Evolutionary conservation across 2,797 vertebrate genomes (phyloP), one percentile per base, ranked within the genome.

Genomic region (Pangasius larnaudii): DNA sequence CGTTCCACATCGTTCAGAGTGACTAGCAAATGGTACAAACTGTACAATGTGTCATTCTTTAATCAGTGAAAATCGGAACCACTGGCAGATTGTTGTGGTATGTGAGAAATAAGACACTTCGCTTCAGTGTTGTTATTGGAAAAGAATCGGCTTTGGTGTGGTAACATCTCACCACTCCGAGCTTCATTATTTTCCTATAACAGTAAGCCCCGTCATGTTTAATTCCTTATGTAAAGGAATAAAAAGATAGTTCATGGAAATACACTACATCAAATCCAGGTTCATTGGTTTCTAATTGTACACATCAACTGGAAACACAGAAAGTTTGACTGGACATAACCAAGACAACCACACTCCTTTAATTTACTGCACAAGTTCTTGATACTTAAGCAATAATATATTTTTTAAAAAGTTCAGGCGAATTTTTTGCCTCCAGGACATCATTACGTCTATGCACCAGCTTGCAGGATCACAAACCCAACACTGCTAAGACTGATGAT

Each of bases 401-500:
- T 59, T 59, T 80, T 39, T 39, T 1, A 13, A 80, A 80, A 59
- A 39, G 78, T 80, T 80, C 53, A 59, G 33, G 33, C 2, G 3
- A 80, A 59, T 39, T 36, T 36, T 18, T 56, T 33, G 49, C 63
- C 74, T 71, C 59, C 33, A 61, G 36, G 49, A 61, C 83, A 61
- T 86, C 77, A 39, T 88, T 82, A 85, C 22, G 39, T 85, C 85
- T 67, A n/a, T 14, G 51, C 30, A 71, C 19, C 75, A 51, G 83
- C 51, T 61, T 22, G 59, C 59, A 39, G 72, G 87, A 46, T 78
- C 84, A 42, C 22, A 59, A 81, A 61, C 27, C 10, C 78, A 86
- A 33, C 69, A 65, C 27, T 30, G 74, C 49, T 88, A 78, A 88
- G 87, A 85, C 42, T 61, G 22, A 74, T 81, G n/a, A 81, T 81